These are phyloP conservation scores for Halichondria panicea DNA, from an alignment of 37 sponge, comb jelly and placozoan genomes.

Conservation along the genomic window DNA sequence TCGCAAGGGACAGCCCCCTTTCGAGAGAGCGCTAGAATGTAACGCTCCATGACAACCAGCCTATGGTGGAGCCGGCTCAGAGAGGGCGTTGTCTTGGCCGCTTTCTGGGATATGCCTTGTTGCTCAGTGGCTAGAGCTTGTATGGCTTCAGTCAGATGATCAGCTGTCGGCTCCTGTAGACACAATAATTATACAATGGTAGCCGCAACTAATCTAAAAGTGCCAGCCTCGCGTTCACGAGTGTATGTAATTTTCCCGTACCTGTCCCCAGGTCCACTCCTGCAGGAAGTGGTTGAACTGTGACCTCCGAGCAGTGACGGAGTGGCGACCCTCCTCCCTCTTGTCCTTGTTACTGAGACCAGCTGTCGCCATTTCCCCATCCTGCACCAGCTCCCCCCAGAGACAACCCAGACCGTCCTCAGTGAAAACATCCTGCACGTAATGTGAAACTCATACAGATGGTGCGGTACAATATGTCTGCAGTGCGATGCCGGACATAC, in stretches of 20 bases:
- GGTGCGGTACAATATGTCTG: no score
- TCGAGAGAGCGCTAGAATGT: slow-evolving; percentile 51
- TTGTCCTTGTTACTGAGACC: neutral
- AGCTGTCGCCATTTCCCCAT: slow-evolving; percentile 50
- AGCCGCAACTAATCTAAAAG: neutral
- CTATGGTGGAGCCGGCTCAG: slow-evolving; percentile 60
- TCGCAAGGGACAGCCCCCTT: no score
- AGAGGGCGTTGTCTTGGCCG: slow-evolving; percentile 43
- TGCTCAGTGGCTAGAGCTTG: slow-evolving; percentile 66
- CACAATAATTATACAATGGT: neutral
- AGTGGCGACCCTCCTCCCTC: slow-evolving; percentile 33
- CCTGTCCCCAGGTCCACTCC: slow-evolving; percentile 87
- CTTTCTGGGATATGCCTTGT: slow-evolving; percentile 37
- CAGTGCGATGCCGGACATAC: no score
- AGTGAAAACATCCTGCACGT: slow-evolving; percentile 58
- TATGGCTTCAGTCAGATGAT: slow-evolving; percentile 63
- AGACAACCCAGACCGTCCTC: slow-evolving; percentile 55
- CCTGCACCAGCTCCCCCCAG: slow-evolving; percentile 74
- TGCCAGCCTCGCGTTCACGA: no score
- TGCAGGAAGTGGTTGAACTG: slow-evolving; percentile 45
- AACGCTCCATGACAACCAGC: slow-evolving; percentile 65
- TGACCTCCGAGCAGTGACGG: slow-evolving; percentile 10
- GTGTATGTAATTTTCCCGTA: neutral
- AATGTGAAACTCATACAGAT: no score
- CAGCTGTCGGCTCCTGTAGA: slow-evolving; percentile 50